Conservation (phyloP, 2,797 vertebrate species). For the Gallinago solitaria region DNA sequence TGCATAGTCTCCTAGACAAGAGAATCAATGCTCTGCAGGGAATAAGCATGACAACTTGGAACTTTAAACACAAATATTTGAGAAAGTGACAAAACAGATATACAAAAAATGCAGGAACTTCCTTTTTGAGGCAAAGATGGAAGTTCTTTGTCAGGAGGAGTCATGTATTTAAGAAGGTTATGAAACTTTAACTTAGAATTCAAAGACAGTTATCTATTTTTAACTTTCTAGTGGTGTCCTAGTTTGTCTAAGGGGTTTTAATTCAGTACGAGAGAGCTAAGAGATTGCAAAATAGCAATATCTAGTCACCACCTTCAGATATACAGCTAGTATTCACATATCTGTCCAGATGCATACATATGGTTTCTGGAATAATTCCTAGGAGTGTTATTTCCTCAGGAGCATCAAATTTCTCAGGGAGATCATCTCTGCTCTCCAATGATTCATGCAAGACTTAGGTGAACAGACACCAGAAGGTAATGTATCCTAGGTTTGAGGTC, state of each 20-base stretch:
- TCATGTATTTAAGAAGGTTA: background rate
- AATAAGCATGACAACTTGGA: background rate
- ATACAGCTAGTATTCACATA: rapidly evolving
- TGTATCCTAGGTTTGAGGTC: background rate
- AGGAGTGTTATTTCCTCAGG: background rate
- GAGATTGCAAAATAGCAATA: background rate
- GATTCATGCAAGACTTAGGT: background rate
- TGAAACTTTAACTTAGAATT: background rate
- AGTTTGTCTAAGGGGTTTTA: background rate
- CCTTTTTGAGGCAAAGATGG: background rate
- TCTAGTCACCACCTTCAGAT: background rate
- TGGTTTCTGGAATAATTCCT: background rate
- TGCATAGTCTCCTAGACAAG: background rate
- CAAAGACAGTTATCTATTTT: background rate
- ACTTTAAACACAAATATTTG: background rate
- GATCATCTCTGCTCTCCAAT: background rate
- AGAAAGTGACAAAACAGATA: background rate
- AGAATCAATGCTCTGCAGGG: background rate
- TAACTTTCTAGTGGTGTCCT: background rate
- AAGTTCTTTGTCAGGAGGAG: background rate
- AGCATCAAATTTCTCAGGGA: background rate
- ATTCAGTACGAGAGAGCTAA: background rate
- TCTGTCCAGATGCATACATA: background rate
- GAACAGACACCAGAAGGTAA: background rate
- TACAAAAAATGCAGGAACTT: background rate